Evolutionary conservation across 2,113 vertebrate species (phyloP).

Genomic region (Mustelus asterias): DNA sequence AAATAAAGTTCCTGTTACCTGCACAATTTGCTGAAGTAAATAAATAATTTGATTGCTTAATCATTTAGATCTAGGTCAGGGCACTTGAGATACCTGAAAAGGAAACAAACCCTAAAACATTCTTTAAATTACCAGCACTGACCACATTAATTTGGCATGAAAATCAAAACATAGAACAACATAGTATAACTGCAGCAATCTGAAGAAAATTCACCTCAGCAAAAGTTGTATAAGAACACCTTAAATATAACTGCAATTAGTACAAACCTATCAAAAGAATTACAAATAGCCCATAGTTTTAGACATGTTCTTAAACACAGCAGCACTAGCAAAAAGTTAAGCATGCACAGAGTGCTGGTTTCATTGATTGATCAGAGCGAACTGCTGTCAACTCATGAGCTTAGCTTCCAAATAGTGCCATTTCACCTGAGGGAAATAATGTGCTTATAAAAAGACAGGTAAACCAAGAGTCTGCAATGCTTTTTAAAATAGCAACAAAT

Average conservation of each 20-base stretch:
- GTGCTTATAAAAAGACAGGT: neutral
- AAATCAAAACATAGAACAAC: neutral
- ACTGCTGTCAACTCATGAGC: neutral
- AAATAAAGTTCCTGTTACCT: conserved; percentile 7
- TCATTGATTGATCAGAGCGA: neutral
- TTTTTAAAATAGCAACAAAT: neutral
- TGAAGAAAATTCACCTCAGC: neutral
- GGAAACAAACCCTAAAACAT: neutral
- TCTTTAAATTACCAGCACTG: neutral
- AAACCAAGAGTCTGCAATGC: neutral
- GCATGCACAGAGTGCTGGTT: neutral
- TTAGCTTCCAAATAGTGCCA: neutral
- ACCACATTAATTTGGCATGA: conserved; percentile 16
- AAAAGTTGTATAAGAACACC: neutral
- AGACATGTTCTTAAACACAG: neutral
- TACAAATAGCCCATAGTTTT: neutral
- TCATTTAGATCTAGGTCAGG: conserved; percentile 8
- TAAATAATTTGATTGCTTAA: neutral
- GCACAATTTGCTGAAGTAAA: neutral
- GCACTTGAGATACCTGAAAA: neutral
- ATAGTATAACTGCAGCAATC: neutral
- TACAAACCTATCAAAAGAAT: neutral
- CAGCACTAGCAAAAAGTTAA: neutral
- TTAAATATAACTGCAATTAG: neutral
- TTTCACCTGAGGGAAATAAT: neutral